Conservation (phyloP, 2,888 invertebrate species). For the Hirtodrosophila alboralis region DNA sequence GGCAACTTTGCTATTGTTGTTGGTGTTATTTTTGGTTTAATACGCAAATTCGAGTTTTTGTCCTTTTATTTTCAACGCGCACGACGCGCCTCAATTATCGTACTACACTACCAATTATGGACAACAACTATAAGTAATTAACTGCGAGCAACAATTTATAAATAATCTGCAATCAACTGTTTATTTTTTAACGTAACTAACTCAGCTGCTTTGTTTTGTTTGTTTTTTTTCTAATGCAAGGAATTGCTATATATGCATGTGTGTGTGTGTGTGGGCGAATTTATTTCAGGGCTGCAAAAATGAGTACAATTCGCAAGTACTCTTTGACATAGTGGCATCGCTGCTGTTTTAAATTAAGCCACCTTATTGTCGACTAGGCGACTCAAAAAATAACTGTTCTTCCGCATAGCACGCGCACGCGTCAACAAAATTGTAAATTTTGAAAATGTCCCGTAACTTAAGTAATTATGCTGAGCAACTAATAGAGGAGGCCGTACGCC, state of each 20-base stretch:
- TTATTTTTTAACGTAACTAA: conserved; percentile 47
- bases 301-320: conserved; percentile 17
- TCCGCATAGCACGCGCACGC: too few relatives aligned
- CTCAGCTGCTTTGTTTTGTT: conserved; percentile 49
- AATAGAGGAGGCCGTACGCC: too few relatives aligned
- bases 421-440: too few relatives aligned
- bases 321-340: conserved; percentile 31
- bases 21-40: conserved; percentile 39
- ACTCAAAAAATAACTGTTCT: too few relatives aligned
- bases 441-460: too few relatives aligned
- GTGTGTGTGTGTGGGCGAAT: too few relatives aligned
- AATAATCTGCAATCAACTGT: conserved; percentile 28
- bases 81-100: conserved; percentile 4
- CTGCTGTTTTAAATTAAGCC: conserved; percentile 6
- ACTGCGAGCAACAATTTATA: too few relatives aligned
- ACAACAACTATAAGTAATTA: too few relatives aligned
- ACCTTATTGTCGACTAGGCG: too few relatives aligned
- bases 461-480: too few relatives aligned
- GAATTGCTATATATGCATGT: conserved; percentile 15
- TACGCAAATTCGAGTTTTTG: conserved; percentile 30
- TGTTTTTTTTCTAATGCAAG: conserved; percentile 49
- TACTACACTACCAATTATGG: conserved; percentile 10
- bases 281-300: conserved; percentile 35
- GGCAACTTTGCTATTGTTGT: conserved; percentile 9
- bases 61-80: conserved; percentile 15